A percentile compares a stretch with the other conserved stretches of the same genome.
Evolutionary conservation across 2,888 invertebrate genomes (phyloP).

Genomic region (Tiliacea citrago): DNA sequence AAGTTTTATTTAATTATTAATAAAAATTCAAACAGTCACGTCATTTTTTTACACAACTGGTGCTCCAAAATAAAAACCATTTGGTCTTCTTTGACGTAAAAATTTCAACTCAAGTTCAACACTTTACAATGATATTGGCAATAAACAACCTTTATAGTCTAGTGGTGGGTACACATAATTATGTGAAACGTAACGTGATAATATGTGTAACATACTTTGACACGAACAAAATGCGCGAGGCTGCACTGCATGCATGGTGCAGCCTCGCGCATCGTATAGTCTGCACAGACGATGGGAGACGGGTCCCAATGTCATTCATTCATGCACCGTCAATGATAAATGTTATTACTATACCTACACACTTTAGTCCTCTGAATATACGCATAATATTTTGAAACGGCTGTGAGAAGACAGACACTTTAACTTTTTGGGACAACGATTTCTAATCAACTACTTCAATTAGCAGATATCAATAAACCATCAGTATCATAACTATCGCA

Average conservation of each 20-base stretch:
- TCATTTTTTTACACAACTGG: neutral
- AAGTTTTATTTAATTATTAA: neutral
- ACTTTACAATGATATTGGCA: neutral
- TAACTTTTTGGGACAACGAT: neutral
- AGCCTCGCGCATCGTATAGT: constrained; percentile 11
- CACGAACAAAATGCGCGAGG: too few relatives aligned
- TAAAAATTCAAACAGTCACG: neutral
- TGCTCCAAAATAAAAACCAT: neutral
- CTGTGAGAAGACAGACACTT: neutral
- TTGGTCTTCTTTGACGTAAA: neutral
- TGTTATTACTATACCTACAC: neutral
- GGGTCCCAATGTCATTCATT: constrained; percentile 42
- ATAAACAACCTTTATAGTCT: neutral
- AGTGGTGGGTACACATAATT: neutral
- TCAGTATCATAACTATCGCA: neutral
- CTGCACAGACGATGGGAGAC: neutral
- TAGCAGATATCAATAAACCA: neutral
- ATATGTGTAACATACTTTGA: neutral
- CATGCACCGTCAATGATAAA: constrained; percentile 16
- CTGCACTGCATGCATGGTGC: constrained; percentile 12
- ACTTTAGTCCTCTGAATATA: neutral
- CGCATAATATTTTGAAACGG: neutral
- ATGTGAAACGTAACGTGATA: neutral
- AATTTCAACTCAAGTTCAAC: neutral
- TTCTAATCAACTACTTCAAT: neutral